phyloP scores from a whole-genome alignment of 2,113 vertebrate species.

The Oreochromis tanganicae region DNA sequence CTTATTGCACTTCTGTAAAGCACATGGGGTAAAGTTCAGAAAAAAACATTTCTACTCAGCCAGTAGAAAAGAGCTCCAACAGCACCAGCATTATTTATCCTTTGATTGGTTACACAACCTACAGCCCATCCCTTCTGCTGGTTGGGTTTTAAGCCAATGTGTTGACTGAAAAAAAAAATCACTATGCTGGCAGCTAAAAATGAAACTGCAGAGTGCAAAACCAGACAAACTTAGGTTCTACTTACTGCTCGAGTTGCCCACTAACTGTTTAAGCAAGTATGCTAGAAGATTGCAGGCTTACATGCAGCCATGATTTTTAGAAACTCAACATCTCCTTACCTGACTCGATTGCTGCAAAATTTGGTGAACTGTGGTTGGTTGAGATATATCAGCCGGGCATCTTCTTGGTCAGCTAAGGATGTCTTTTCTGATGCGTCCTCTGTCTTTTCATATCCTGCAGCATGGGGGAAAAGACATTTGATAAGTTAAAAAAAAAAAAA shows the following conservation, averaged over 20 bases:
- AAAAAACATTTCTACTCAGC: neutral
- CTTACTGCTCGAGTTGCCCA: neutral
- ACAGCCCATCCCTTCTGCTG: neutral
- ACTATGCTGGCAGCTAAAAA: fast-evolving
- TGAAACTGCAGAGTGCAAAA: neutral
- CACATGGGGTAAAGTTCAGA: neutral
- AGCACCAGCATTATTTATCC: neutral
- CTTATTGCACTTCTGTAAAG: neutral
- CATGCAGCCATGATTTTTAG: neutral
- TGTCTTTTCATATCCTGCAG: slow-evolving; percentile 93
- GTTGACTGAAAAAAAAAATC: neutral
- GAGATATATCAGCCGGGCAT: slow-evolving; percentile 89
- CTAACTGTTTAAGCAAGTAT: neutral
- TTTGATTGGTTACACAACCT: neutral
- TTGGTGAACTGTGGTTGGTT: slow-evolving; percentile 92
- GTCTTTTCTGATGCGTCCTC: slow-evolving; percentile 92
- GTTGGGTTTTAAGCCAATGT: neutral
- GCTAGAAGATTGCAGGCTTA: neutral
- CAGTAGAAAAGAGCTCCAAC: neutral
- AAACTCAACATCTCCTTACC: slow-evolving; percentile 68
- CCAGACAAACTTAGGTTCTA: neutral
- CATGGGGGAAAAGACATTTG: neutral
- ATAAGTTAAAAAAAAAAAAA: neutral
- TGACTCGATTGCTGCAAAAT: slow-evolving; percentile 96
- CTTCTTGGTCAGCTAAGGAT: slow-evolving; percentile 92